Evolutionary conservation across 2,113 vertebrate species (phyloP), one percentile per base, ranked within the genome.

Genomic region (Siniperca chuatsi): DNA sequence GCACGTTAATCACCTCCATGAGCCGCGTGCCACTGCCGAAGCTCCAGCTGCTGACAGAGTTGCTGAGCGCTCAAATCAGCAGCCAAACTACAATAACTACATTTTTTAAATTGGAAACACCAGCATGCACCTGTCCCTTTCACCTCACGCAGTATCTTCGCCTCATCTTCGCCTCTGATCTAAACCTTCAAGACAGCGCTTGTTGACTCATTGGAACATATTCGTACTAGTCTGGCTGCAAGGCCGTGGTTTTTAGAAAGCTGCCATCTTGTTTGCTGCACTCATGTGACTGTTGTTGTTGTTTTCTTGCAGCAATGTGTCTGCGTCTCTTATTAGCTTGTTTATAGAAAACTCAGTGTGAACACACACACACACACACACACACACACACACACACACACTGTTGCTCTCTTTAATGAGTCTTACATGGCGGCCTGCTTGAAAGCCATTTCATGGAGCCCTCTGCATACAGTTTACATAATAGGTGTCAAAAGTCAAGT

Each of bases 401-500:
- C 64, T 4, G 20, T 52, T 10, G 20, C 33, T 35, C 20, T 48
- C 42, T 46, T 67, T 75, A 76, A 52, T 65, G 74, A 65, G 44
- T 62, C 18, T 13, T 75, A 35, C 50, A 76, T 64, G 44, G 44
- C 42, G 3, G 78, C 46, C 42, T 48, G 44, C 46, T 21, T 71
- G n/a, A 71, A 71, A 62, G 57, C 52, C 29, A 33, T 40, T 73
- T 73, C 60, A 71, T 54, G 44, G 55, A 54, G 46, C 58, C 46
- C 57, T 64, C 55, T 60, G 42, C 55, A 61, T 42, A 71, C 64
- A 54, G 44, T 40, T 62, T 42, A 64, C 58, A 54, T 81, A 55
- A 72, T 65, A 42, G 68, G 35, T 55, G 48, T 72, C 69, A 58
- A 23, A 66, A 25, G 48, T 65, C 74, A n/a, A 65, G 21, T 20